Evolutionary conservation across 2,113 vertebrate species (phyloP), one percentile per base, ranked within the genome.

Genomic region (Amphiprion percula): DNA sequence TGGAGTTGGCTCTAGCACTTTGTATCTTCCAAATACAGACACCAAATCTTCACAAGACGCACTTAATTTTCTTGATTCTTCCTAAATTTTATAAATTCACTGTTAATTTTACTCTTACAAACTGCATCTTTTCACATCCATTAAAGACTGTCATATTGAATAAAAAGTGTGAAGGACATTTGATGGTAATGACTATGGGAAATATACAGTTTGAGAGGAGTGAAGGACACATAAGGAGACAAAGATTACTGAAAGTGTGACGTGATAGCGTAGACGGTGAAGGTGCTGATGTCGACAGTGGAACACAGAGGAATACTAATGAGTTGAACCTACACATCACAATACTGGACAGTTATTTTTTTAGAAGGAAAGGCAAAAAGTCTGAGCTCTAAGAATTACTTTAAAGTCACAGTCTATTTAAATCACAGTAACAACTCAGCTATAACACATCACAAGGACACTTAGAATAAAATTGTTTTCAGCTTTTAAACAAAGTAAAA

Each of bases 171-270:
- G 70, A 83, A 85, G 72, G 68, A 91, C 91, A 90, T 55, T 79
- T 65, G 84, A 85, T 87, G 88, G 75, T 67, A 53, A 87, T 91
- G 88, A 72, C 77, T 85, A 85, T 90, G 91, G 79, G 72, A 72
- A 60, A 66, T 77, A 77, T 44, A 77, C 76, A n/a, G 8, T 85
- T 72, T 80, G 75, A 77, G 28, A 85, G 71, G 61, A 88, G 50
- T 85, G 80, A 85, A 85, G 80, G 80, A 89, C 88, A 92, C 74
- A 73, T 50, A 86, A 86, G 80, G 80, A 88, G 86, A 92, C 84
- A 89, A 53, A 83, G 73, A 83, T 77, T 74, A 87, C 73, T 89
- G 49, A 84, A 86, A 63, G 74, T 88, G 71, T 84, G 75, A 68
- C 53, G 49, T 87, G 80, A 78, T 26, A 76, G 83, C 80, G 16